Evolutionary conservation across 2,797 vertebrate species (phyloP).

Genomic region (Enteromius argenteus): DNA sequence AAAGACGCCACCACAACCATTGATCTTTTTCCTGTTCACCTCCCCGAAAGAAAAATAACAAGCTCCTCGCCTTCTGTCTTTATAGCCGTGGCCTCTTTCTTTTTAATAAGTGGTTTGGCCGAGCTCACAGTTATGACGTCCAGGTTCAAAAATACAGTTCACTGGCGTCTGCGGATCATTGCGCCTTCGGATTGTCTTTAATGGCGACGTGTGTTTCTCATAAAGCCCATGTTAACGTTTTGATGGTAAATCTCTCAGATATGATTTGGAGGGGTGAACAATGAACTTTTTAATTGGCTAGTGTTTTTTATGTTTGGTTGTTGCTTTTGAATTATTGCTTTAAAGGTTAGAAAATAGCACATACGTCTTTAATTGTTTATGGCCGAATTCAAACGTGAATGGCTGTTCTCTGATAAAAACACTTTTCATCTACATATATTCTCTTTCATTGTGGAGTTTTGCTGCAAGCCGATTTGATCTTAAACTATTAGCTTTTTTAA

Average conservation of each 20-base stretch:
- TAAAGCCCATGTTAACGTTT: constrained; percentile 72
- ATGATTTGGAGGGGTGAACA: constrained; percentile 65
- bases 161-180: constrained; percentile 78
- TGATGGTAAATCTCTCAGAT: constrained; percentile 66
- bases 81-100: constrained; percentile 78
- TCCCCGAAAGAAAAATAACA: constrained; percentile 84
- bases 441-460: not conserved
- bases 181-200: constrained; percentile 69
- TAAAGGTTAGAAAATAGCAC: constrained; percentile 10
- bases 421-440: not conserved
- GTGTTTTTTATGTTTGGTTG: constrained; percentile 33
- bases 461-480: not conserved
- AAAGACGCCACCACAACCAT: constrained; percentile 74
- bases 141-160: constrained; percentile 73
- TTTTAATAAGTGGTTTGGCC: constrained; percentile 83
- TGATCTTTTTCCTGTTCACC: constrained; percentile 82
- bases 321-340: not conserved
- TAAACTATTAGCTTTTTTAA: not conserved
- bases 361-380: constrained; percentile 7
- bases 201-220: constrained; percentile 76
- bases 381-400: not conserved
- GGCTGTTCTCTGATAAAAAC: not conserved
- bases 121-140: constrained; percentile 73
- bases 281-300: constrained; percentile 65
- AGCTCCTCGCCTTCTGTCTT: constrained; percentile 79